Evolutionary conservation across 2,797 vertebrate species (phyloP), one percentile per base, ranked within the genome.

Genomic region (Malacoraja senta): DNA sequence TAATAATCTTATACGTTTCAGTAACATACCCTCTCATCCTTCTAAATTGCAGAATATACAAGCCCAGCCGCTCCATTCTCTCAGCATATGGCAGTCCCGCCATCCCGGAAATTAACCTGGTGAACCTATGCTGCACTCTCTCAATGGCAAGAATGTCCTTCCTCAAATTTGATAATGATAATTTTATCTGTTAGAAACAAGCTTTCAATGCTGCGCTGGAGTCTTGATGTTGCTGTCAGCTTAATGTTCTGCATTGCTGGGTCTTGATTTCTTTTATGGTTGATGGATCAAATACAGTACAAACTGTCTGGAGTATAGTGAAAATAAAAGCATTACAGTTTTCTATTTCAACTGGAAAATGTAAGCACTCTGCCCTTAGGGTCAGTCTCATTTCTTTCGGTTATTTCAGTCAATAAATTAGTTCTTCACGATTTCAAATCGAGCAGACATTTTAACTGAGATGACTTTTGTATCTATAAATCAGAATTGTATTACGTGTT

Each of bases 231-330:
- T 53, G 44, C 44, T 94, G 77, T 94, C 93, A 32, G 93, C 94
- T 29, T 0, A 93, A 93, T 94, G 94, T 94, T 81, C 1, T 72
- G 94, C 78, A 93, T 81, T 93, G 68, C 32, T 93, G 90, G 44
- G 91, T 94, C 90, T 86, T 94, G 93, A 94, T 79, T 86, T 93
- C 91, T 94, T 93, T 84, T 94, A 94, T 92, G 94, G 93, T 93
- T 93, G 94, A 4, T 88, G 81, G 65, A 72, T 44, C 68, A 91
- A 74, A 91, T 44, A 21, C 9, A 29, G 53, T 44, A 21, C 9
- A 29, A 74, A 74, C 38, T 58, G n/a, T 44, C 72, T 72, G 32
- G 1, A 74, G 71, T 19, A 71, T 2, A 38, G 68, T 72, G 13
- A 32, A 86, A 86, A 65, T 17, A 63, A 17, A 86, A 86, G 29